Conservation (phyloP, 2,113 vertebrate species). For the Motacilla tschutschensis region DNA sequence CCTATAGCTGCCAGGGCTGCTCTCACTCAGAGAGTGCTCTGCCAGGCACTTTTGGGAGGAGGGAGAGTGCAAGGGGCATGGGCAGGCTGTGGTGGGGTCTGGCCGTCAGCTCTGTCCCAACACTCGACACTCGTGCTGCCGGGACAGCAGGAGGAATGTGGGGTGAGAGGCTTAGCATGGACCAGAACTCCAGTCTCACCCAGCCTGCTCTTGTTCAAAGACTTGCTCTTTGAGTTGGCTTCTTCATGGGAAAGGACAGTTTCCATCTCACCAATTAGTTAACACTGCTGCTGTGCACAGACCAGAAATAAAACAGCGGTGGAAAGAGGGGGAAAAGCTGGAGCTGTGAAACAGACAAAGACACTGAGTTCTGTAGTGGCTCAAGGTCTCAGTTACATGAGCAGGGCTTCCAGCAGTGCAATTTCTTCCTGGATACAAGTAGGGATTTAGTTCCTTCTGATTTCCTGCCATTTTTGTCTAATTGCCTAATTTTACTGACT, state of each 20-base stretch:
- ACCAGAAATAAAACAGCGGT: background rate
- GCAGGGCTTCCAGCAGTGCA: background rate
- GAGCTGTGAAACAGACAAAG: background rate
- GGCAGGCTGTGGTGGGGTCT: background rate
- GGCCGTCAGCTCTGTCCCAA: accelerated
- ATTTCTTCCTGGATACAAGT: background rate
- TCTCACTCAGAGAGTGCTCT: background rate
- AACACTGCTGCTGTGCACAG: background rate
- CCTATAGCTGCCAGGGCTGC: background rate
- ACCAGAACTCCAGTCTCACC: accelerated
- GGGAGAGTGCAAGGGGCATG: accelerated
- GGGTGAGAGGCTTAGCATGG: accelerated
- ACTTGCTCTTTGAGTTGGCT: background rate
- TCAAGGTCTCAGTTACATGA: background rate
- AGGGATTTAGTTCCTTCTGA: background rate
- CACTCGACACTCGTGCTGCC: accelerated
- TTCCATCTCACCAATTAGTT: background rate
- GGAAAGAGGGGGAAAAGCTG: background rate
- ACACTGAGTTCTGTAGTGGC: background rate
- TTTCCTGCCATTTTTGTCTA: background rate
- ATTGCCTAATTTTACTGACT: background rate
- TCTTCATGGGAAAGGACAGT: background rate
- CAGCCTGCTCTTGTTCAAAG: background rate
- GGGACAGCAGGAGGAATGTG: accelerated
- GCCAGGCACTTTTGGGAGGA: background rate